Evolutionary conservation across 2,888 invertebrate genomes (phyloP), one percentile per base, ranked within the genome.

Genomic region (Podabrus alpinus): DNA sequence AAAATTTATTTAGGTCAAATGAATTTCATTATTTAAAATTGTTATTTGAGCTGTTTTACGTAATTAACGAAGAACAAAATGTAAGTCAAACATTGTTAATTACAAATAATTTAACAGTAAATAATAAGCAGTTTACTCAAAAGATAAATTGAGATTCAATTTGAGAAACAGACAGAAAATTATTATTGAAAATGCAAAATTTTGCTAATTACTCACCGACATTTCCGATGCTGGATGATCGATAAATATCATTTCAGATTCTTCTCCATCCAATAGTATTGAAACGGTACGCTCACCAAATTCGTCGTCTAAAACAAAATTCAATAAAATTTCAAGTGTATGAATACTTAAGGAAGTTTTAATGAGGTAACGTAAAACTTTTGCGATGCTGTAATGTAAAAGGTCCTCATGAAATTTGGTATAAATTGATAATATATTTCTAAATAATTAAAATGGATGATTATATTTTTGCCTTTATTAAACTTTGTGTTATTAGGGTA

Each of bases 271-370:
- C 78, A 97, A 88, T 61, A 96, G 88, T n/a, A 97, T 93, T n/a
- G 95, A 95, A 21, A 97, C 96, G 0, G 95, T 94, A 86, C 95
- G 94, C 88, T 96, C 96, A 0, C 96, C 96, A 82, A 95, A 96
- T 87, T 96, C 96, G 85, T 96, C 96, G 90, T 96, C 96, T 95
- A 92, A 79, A 93, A 93, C 29, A 45, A 66, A 59, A 16, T 68
- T 15, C 59, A 61, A 69, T 73, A 25, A 17, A 9, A 19, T 11
- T 5, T 13, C 15, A 64, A n/a, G 19, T 29, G 25, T n/a, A 45
- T n/a, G 15, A 45, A 70, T 70, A 16, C n/a, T 17, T 19, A 69
- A n/a, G 61, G 61, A 69, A 13, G 9, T 19, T 15, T n/a, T 71
- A 71, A 71, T 67, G 71, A 71, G 24, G 71, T 71, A 71, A 71